Evolutionary conservation across 2,888 invertebrate genomes (phyloP).

Genomic region (Phyto melanocephala): DNA sequence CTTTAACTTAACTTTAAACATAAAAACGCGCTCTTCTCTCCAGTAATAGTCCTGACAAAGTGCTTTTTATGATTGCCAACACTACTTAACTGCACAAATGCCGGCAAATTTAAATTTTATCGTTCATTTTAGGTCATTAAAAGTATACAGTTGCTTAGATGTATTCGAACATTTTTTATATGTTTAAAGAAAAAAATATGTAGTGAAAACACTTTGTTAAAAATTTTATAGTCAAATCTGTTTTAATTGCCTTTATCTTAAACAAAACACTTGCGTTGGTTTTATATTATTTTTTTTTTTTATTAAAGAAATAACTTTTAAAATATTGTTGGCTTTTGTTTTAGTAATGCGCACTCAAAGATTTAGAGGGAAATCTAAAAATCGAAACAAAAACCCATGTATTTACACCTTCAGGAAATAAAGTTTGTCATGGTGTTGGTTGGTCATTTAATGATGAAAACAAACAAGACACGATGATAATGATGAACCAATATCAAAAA

Average conservation of each 20-base stretch:
- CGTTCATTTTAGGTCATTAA: no score
- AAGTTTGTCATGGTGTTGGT: slow-evolving; percentile 20
- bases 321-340: background rate
- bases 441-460: slow-evolving; percentile 19
- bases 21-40: no score
- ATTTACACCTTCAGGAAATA: slow-evolving; percentile 27
- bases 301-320: background rate
- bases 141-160: no score
- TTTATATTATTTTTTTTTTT: no score
- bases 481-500: background rate
- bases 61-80: no score
- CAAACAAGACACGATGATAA: background rate
- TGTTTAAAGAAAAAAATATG: no score
- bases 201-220: background rate
- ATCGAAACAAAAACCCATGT: background rate
- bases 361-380: background rate
- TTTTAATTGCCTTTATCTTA: background rate
- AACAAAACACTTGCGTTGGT: background rate
- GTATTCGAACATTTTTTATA: background rate
- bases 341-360: background rate
- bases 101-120: no score
- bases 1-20: no score
- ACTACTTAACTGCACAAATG: no score
- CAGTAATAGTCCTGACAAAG: no score
- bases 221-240: background rate